phyloP scores from a whole-genome alignment of 1,140 invertebrate genomes.

The Musca vetustissima region DNA sequence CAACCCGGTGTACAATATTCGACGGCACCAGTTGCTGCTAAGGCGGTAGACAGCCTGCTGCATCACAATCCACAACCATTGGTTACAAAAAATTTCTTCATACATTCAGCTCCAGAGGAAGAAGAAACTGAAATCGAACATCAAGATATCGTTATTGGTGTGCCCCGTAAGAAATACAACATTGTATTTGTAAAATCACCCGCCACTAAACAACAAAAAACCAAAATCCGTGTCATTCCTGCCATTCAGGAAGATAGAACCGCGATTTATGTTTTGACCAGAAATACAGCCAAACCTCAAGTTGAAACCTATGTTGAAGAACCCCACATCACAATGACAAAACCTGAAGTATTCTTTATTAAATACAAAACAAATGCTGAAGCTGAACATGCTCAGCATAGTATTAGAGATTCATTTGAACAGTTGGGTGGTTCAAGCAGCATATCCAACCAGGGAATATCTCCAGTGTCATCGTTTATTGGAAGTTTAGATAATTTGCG shows the following conservation, averaged over 20 bases:
- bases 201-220: constrained; percentile 63
- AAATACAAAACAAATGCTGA: constrained; percentile 66
- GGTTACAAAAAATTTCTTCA: constrained; percentile 28
- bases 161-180: constrained; percentile 75
- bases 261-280: constrained; percentile 77
- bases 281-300: constrained; percentile 54
- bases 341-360: constrained; percentile 73
- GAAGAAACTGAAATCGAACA: constrained; percentile 14
- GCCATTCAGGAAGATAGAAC: constrained; percentile 73
- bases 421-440: constrained; percentile 26
- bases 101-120: constrained; percentile 33
- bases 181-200: constrained; percentile 83
- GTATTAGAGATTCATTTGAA: constrained; percentile 31
- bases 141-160: constrained; percentile 29
- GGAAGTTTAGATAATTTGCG: not conserved
- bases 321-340: constrained; percentile 35
- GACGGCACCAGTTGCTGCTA: not conserved
- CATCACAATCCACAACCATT: too few relatives aligned
- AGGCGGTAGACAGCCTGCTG: too few relatives aligned
- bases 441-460: constrained; percentile 25
- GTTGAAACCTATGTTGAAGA: constrained; percentile 25
- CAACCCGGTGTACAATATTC: too few relatives aligned
- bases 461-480: constrained; percentile 26
- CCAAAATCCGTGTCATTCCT: constrained; percentile 64
- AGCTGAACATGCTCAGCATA: constrained; percentile 31